phyloP scores from a whole-genome alignment of 2,113 vertebrate species.

The Cisticola juncidis region DNA sequence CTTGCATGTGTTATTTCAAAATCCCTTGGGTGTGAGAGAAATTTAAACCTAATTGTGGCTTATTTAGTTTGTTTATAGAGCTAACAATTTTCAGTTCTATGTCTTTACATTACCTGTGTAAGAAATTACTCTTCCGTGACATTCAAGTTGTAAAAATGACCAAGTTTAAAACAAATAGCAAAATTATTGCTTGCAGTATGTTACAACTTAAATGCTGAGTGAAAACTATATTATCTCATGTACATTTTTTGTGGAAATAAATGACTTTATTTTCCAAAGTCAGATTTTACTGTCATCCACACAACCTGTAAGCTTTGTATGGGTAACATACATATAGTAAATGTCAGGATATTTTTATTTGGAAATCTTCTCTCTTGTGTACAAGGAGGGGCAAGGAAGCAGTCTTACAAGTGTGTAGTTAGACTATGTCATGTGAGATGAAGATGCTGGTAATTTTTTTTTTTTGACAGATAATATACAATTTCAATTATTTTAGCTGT shows the following conservation, averaged over 20 bases:
- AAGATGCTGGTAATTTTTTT: background rate
- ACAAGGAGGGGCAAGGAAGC: background rate
- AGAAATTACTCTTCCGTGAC: background rate
- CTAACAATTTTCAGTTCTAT: background rate
- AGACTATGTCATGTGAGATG: background rate
- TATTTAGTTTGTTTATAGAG: slow-evolving; percentile 19
- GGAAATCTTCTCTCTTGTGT: background rate
- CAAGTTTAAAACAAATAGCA: background rate
- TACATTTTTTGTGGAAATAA: background rate
- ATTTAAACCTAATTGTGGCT: slow-evolving; percentile 20
- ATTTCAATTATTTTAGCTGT: background rate
- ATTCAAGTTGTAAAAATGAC: background rate
- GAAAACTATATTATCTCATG: background rate
- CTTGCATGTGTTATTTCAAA: background rate
- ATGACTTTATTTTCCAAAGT: background rate
- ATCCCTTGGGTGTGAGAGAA: slow-evolving; percentile 2
- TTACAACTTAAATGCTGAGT: background rate
- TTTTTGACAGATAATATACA: background rate
- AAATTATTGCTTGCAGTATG: background rate
- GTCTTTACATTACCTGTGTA: background rate
- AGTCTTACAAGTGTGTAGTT: background rate
- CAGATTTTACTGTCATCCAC: background rate
- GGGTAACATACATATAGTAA: background rate
- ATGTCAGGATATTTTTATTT: background rate
- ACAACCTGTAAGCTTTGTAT: background rate